Evolutionary conservation across 2,888 invertebrate genomes (phyloP).

Genomic region (Ochropleura leucogaster): DNA sequence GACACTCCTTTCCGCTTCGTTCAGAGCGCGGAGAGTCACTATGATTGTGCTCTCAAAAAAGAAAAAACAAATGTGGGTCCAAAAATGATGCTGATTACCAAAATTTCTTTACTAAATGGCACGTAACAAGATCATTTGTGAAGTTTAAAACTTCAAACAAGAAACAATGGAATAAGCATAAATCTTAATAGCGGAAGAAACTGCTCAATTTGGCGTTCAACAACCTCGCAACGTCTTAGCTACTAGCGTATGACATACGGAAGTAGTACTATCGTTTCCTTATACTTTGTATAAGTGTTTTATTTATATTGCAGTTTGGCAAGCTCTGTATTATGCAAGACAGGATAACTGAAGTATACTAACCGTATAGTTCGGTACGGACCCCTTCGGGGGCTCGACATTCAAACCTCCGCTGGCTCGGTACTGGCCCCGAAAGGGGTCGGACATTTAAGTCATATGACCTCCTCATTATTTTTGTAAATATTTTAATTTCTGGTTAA

Average conservation of each 20-base stretch:
- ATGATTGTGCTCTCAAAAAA: too few species aligned
- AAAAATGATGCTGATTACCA: not conserved
- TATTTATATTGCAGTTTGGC: not conserved
- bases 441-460: too few species aligned
- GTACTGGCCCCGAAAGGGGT: too few species aligned
- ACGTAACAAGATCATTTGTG: not conserved
- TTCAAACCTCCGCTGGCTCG: too few species aligned
- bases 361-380: too few species aligned
- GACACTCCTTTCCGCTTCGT: too few species aligned
- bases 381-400: too few species aligned
- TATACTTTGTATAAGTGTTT: conserved; percentile 21
- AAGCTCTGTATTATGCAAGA: not conserved
- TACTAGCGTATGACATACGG: conserved; percentile 33
- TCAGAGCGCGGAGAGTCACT: too few species aligned
- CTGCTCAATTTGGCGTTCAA: conserved; percentile 41
- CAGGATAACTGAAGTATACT: too few species aligned
- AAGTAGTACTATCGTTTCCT: conserved; percentile 46
- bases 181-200: conserved; percentile 40
- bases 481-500: too few species aligned
- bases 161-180: conserved; percentile 17
- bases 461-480: too few species aligned
- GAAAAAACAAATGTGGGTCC: too few species aligned
- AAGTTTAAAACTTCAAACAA: not conserved
- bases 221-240: conserved; percentile 39
- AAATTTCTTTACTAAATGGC: not conserved